Evolutionary conservation across 2,113 vertebrate species (phyloP), one percentile per base, ranked within the genome.

Genomic region (Centropus bengalensis): DNA sequence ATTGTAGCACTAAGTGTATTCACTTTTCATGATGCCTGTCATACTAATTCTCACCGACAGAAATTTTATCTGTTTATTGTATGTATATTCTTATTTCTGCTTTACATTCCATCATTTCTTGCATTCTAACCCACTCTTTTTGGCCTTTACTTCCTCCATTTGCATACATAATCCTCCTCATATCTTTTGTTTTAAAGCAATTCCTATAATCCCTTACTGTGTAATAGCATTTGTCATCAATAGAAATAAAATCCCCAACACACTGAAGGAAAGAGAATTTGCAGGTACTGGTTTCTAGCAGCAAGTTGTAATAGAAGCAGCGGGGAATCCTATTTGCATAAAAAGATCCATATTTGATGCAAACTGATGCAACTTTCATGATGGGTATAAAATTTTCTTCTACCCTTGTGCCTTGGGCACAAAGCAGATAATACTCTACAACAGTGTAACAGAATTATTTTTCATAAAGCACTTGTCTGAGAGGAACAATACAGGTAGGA

Each of bases 181-280:
- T 82, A 69, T 82, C 87, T 93, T 94, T 94, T 71, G 17, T 93
- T 85, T 85, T 84, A 94, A 91, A 91, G 91, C 22, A 94, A 89
- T 93, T 92, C 70, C n/a, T 87, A 38, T 94, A 96, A 94, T 94
- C 91, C 77, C 44, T 96, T 89, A 76, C 66, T 85, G 70, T 91
- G 44, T 94, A 92, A 94, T 92, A 96, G 56, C 86, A 94, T 85
- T 88, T 96, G 80, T 96, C 86, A 80, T 95, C 95, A 91, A 89
- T 80, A 92, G 91, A 87, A 92, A 97, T 95, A 27, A 96, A 95
- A 95, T 95, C 75, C 52, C 26, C 75, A 78, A 86, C 91, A 94
- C 75, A 83, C 36, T 56, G 59, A 64, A 82, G 45, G 20, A 89
- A 93, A 88, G 55, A 91, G 71, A 88, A 94, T 95, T 95, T 91